Evolutionary conservation across 1,140 invertebrate species (phyloP), one percentile per base, ranked within the genome.

Genomic region (Tyrophagus putrescentiae): DNA sequence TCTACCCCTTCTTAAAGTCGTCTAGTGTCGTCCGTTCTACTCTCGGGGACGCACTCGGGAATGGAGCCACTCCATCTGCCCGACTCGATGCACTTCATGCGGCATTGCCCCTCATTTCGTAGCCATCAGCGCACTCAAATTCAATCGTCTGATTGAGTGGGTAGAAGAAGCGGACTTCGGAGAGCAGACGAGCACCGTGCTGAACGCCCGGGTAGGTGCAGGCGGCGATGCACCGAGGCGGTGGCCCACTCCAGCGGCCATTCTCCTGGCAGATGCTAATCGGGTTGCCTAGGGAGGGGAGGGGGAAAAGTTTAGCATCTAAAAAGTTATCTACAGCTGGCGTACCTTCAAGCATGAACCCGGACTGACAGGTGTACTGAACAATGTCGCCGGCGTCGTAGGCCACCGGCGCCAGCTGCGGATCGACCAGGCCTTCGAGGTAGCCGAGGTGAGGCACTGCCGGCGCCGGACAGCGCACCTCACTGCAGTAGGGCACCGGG

Each of bases 261-360:
- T 81, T 87, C 70, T 90, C 85, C 73, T 87, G 84, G 72, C 89
- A 93, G 13, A 84, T 82, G 36, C 87, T 79, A 63, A 86, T 84
- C 11, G 83, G 81, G 67, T 84, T 78, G 1, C 52, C n/a, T n/a
- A n/a, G n/a, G n/a, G n/a, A n/a, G n/a, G n/a, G n/a, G n/a, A n/a
- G n/a, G n/a, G n/a, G n/a, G n/a, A n/a, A n/a, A n/a, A n/a, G n/a
- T n/a, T n/a, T n/a, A n/a, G n/a, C n/a, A n/a, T n/a, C n/a, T n/a
- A n/a, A n/a, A n/a, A n/a, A n/a, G n/a, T n/a, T n/a, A n/a, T n/a
- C n/a, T n/a, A n/a, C n/a, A n/a, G n/a, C n/a, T n/a, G n/a, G n/a
- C n/a, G n/a, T n/a, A 3, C 87, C 87, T 70, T 87, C 82, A 76
- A 91, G 82, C 78, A 89, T 87, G 72, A 82, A 88, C 60, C 87